Conservation (phyloP, 2,888 invertebrate species). For the Hybos culiciformis region DNA sequence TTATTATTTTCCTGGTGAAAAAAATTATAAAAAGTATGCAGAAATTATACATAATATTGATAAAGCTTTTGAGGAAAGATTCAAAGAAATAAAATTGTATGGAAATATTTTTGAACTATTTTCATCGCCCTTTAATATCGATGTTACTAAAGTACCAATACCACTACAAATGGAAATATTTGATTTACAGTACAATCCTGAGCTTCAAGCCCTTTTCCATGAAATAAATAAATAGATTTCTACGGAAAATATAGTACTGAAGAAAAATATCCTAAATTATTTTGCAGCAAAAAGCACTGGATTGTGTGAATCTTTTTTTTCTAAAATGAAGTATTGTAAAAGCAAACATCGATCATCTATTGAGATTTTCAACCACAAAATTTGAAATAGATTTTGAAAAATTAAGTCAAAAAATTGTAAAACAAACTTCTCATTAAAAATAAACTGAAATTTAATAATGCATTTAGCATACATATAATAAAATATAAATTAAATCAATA, state of each 20-base stretch:
- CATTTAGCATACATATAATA: not conserved
- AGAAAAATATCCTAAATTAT: constrained; percentile 3
- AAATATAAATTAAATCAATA: not conserved
- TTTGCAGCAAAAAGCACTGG: not conserved
- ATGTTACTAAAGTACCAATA: not conserved
- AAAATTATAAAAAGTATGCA: not conserved
- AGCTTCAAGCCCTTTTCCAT: not conserved
- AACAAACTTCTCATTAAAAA: not conserved
- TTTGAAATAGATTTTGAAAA: not conserved
- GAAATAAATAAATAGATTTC: not conserved
- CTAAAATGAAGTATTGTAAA: not conserved
- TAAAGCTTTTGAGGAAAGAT: not conserved
- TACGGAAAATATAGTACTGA: not conserved
- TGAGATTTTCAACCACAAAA: not conserved
- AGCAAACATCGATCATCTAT: not conserved
- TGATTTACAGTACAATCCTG: not conserved
- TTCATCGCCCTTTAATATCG: not conserved
- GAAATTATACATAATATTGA: not conserved
- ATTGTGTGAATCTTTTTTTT: not conserved
- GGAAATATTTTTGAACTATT: not conserved
- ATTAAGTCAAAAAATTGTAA: not conserved
- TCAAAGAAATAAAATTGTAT: not conserved
- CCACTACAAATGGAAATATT: not conserved
- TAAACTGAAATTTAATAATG: not conserved
- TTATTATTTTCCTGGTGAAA: not conserved